Evolutionary conservation across 2,888 invertebrate species (phyloP).

Genomic region (Saturnia pavonia): DNA sequence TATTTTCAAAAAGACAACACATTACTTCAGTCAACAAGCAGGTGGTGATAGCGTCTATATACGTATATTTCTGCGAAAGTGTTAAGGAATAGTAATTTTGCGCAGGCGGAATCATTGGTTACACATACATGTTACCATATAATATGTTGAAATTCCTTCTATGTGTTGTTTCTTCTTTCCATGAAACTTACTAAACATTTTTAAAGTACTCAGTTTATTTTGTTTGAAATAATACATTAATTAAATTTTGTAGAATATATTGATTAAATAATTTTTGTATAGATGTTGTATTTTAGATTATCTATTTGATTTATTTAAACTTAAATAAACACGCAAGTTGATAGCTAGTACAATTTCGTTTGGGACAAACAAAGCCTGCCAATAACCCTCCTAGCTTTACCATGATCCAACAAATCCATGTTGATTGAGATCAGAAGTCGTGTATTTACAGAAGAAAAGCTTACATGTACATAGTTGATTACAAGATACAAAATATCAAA

Average conservation of each 20-base stretch:
- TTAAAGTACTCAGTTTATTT: too few relatives aligned
- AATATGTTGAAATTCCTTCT: too few relatives aligned
- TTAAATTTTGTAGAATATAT: too few relatives aligned
- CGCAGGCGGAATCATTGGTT: not conserved
- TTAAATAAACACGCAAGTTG: not conserved
- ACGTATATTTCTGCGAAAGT: not conserved
- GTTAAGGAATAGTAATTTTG: not conserved
- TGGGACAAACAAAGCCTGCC: constrained; percentile 9
- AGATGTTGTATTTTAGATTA: too few relatives aligned
- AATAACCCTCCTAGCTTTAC: constrained; percentile 6
- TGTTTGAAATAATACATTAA: too few relatives aligned
- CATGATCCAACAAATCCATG: not conserved
- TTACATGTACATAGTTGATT: not conserved
- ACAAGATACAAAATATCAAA: not conserved
- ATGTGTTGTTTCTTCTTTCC: too few relatives aligned
- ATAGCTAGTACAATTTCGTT: not conserved
- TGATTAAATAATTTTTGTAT: too few relatives aligned
- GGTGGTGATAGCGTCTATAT: not conserved
- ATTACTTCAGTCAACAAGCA: not conserved
- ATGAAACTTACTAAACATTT: too few relatives aligned
- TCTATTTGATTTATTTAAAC: too few relatives aligned
- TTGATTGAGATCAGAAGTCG: not conserved
- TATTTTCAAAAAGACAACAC: constrained; percentile 1
- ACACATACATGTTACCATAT: not conserved
- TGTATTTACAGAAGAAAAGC: not conserved